Evolutionary conservation across 2,888 invertebrate genomes (phyloP).

Genomic region (Entomobrya proxima): DNA sequence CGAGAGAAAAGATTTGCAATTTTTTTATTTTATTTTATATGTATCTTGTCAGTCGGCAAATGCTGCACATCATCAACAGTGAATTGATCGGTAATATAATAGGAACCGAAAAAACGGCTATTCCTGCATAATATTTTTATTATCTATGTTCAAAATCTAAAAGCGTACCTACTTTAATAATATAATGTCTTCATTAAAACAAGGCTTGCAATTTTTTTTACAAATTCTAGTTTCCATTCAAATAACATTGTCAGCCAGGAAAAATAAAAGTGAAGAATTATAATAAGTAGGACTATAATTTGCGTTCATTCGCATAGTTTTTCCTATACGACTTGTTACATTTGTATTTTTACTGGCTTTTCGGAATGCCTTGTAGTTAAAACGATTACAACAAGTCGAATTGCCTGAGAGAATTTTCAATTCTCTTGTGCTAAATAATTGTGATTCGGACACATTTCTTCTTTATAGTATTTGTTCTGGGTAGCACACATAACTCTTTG

Average conservation of each 20-base stretch:
- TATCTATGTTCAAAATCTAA: background rate
- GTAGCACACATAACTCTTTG: background rate
- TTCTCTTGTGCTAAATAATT: constrained; percentile 30
- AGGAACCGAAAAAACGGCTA: constrained; percentile 27
- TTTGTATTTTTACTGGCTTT: background rate
- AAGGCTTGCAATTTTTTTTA: too few species aligned
- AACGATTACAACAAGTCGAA: constrained; percentile 1
- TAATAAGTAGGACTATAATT: constrained; percentile 37
- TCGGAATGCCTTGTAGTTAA: constrained; percentile 14
- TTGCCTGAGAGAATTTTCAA: constrained; percentile 13
- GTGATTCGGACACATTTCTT: background rate
- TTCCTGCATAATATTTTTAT: background rate
- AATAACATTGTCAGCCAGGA: background rate
- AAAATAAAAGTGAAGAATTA: constrained; percentile 45
- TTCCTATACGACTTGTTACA: background rate
- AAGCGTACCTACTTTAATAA: background rate
- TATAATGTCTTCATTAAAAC: constrained; percentile 53
- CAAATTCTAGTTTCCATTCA: background rate
- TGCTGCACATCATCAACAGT: background rate
- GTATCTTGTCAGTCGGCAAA: constrained; percentile 10
- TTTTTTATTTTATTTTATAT: constrained; percentile 12
- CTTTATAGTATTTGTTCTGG: constrained; percentile 45
- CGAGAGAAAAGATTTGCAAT: constrained; percentile 25
- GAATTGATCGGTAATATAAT: constrained; percentile 39
- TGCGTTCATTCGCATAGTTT: constrained; percentile 44